Evolutionary conservation across 2,797 vertebrate genomes (phyloP), one percentile per base, ranked within the genome.

Genomic region (Acrocephalus scirpaceus): DNA sequence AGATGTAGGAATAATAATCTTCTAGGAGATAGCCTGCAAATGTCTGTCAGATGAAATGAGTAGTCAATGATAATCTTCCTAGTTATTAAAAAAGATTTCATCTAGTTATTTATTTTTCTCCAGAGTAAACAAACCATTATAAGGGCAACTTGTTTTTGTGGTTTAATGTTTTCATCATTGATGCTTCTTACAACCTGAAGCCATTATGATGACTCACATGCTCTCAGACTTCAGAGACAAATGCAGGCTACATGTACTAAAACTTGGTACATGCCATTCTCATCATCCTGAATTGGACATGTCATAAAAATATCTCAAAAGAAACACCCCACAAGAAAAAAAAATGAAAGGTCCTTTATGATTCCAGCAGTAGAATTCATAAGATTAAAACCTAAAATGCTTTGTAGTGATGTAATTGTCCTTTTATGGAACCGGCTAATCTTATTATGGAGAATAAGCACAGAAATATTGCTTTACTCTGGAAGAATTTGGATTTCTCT

Each of bases 71-170:
- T 86, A 94, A 95, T 90, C 47, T 70, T 84, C 47, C 16, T 70
- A 34, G 71, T 92, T 91, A 96, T 94, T 96, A 95, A 94, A 92
- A 85, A 79, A 88, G 62, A 95, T 95, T 95, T 95, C 67, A 92
- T 93, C 73, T 73, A 54, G 34, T 45, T 88, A 76, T 51, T 75
- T 90, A 62, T 81, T 93, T 94, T 92, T 91, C 88, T 93, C 36
- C 60, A 67, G 77, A 86, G 91, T 89, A 96, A 96, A 94, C 83
- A 54, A 91, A 69, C 75, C 75, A 89, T 92, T 94, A 83, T 45
- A 85, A 89, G 25, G 19, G 20, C 80, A 93, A 89, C 61, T 77
- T 44, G 4, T 21, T 95, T 94, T 82, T 67, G 77, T 73, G 67
- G 64, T 79, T 95, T 93, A 73, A 76, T 64, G 32, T 95, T 93